These are phyloP conservation scores for Branchipolynoe longqiensis DNA, from an alignment of 2,888 invertebrate genomes.

Conservation along the genomic window DNA sequence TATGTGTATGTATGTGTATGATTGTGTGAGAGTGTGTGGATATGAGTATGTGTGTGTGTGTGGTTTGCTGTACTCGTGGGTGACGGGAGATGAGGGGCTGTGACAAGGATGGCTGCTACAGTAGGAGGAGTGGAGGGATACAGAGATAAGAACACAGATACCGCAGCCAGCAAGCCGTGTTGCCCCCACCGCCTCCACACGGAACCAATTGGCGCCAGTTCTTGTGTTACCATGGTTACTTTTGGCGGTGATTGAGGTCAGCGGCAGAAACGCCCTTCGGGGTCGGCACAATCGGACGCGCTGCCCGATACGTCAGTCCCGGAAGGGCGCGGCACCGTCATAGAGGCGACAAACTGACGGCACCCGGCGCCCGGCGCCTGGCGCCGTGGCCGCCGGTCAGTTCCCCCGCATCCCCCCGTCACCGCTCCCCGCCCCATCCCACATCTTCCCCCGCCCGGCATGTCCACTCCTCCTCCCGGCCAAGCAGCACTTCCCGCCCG, in stretches of 20 bases:
- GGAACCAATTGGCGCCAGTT: constrained; percentile 26
- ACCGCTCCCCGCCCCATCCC: not conserved
- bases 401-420: not conserved
- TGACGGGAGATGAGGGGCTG: no score
- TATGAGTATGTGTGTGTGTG: no score
- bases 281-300: constrained; percentile 32
- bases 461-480: no score
- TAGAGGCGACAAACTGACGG: not conserved
- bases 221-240: constrained; percentile 45
- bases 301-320: constrained; percentile 9
- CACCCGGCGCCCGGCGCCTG: not conserved
- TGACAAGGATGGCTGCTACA: no score
- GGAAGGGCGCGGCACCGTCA: not conserved
- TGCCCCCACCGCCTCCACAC: not conserved
- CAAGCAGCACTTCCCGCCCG: no score
- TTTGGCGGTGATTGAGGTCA: constrained; percentile 39
- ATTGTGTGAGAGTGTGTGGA: no score
- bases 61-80: no score
- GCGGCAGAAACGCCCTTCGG: constrained; percentile 35
- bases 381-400: not conserved
- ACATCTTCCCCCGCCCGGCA: not conserved
- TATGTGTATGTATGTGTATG: no score
- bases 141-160: not conserved
- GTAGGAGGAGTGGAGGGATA: not conserved
- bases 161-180: no score